Conservation (phyloP, 2,888 invertebrate genomes). For the Pammene aurita region DNA sequence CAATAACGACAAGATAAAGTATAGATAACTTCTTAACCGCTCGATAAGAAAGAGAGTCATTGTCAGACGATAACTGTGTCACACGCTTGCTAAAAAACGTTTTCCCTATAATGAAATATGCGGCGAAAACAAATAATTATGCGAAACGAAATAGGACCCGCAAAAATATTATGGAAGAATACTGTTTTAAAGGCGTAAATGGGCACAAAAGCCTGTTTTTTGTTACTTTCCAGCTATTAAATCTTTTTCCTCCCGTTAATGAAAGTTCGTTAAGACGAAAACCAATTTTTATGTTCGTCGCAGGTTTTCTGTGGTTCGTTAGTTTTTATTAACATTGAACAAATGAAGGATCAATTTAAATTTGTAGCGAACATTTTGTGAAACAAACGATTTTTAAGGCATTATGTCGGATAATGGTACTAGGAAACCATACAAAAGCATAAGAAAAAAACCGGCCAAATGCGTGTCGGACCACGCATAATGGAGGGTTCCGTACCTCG, state of each 20-base stretch:
- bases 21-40: too few relatives aligned
- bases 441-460: too few relatives aligned
- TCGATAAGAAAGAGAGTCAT: too few relatives aligned
- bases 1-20: too few relatives aligned
- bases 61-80: too few relatives aligned
- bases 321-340: neutral
- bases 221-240: neutral
- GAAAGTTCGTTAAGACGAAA: neutral
- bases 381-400: neutral
- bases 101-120: too few relatives aligned
- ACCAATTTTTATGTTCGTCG: neutral
- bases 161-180: neutral
- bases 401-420: neutral
- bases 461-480: too few relatives aligned
- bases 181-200: neutral
- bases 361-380: neutral
- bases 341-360: neutral
- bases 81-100: too few relatives aligned
- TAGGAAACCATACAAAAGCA: neutral
- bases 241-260: slow-evolving; percentile 3
- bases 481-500: too few relatives aligned
- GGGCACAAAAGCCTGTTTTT: neutral
- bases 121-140: too few relatives aligned
- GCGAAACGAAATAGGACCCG: too few relatives aligned
- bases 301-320: neutral